These are phyloP conservation scores for Phacellophora camtschatica DNA, from an alignment of 30 jellyfish, hydroid and myxozoan genomes.

Conservation along the genomic window DNA sequence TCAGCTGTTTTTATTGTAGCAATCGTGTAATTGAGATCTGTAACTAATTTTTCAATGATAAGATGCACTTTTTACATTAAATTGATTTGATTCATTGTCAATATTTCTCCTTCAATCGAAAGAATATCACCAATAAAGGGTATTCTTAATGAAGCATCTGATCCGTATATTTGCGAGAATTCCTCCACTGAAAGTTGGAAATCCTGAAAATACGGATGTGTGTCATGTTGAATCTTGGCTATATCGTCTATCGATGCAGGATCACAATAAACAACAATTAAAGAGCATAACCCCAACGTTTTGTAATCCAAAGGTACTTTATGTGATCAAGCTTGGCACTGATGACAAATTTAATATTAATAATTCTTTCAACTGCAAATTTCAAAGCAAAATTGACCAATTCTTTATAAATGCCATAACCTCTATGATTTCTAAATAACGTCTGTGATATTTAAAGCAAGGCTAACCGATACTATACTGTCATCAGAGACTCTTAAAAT, in stretches of 20 bases:
- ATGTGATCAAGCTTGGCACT: conserved; percentile 41
- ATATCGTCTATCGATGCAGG: no score
- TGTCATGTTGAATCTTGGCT: neutral
- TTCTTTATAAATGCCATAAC: conserved; percentile 35
- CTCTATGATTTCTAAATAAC: no score
- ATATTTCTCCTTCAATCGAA: conserved; percentile 45
- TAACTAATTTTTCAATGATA: no score
- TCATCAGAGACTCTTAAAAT: no score
- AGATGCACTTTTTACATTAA: no score
- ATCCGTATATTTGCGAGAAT: neutral
- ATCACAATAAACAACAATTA: conserved; percentile 1
- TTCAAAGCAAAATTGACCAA: conserved; percentile 14
- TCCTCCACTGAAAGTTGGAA: neutral
- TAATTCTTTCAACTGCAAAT: neutral
- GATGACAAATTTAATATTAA: neutral
- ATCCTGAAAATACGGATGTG: neutral
- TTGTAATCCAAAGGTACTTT: no score
- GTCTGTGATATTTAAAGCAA: no score
- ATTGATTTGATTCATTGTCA: no score
- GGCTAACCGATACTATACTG: no score
- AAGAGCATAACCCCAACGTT: no score
- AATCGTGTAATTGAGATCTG: neutral
- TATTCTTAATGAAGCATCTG: neutral
- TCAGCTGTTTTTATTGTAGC: neutral
- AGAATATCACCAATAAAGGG: conserved; percentile 26